Evolutionary conservation across 2,888 invertebrate genomes (phyloP).

Genomic region (Agapostemon virescens): DNA sequence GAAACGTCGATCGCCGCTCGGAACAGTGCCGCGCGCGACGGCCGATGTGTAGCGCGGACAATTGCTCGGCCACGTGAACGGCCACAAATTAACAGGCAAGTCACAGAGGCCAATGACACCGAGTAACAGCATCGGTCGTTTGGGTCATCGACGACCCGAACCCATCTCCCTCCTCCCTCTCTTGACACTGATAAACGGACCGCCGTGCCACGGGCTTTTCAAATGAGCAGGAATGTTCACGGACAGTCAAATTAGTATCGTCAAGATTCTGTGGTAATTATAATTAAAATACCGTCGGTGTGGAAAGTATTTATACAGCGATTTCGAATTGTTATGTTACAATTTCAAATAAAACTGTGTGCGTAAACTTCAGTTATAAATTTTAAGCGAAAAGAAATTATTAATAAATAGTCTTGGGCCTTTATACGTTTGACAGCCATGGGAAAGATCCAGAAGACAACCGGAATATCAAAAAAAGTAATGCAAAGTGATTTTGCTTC

Average conservation of each 20-base stretch:
- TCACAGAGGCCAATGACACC: slow-evolving; percentile 75
- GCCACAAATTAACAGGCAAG: slow-evolving; percentile 70
- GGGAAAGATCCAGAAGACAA: too few relatives aligned
- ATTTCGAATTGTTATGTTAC: too few relatives aligned
- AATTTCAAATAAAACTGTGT: too few relatives aligned
- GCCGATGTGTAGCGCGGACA: slow-evolving; percentile 19
- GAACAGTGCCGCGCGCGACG: neutral
- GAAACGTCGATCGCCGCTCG: neutral
- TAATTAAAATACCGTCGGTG: too few relatives aligned
- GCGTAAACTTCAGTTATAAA: too few relatives aligned
- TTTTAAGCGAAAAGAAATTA: too few relatives aligned
- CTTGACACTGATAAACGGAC: slow-evolving; percentile 43
- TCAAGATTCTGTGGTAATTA: neutral
- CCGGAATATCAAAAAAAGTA: too few relatives aligned
- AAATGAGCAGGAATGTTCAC: neutral
- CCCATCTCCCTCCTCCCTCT: slow-evolving; percentile 7
- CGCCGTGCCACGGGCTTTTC: slow-evolving; percentile 19
- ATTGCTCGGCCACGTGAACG: slow-evolving; percentile 59
- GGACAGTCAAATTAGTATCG: neutral
- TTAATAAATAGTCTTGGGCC: too few relatives aligned
- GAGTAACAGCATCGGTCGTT: slow-evolving; percentile 71
- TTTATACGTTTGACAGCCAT: too few relatives aligned
- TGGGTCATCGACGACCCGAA: slow-evolving; percentile 57
- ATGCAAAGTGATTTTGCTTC: too few relatives aligned
- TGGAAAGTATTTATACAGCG: too few relatives aligned